Base-by-base conservation (phyloP, 2,113 vertebrate genomes). In the Canis aureus region DNA sequence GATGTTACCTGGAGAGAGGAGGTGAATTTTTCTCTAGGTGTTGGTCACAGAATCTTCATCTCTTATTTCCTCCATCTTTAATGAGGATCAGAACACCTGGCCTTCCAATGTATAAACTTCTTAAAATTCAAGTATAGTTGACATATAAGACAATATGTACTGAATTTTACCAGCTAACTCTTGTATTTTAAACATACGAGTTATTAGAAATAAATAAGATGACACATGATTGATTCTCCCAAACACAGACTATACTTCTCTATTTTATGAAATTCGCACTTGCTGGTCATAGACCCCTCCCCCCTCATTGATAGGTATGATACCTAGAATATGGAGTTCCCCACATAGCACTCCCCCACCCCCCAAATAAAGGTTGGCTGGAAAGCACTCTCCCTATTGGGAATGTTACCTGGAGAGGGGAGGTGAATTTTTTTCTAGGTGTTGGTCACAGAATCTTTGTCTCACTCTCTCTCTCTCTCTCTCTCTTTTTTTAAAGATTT, bases 191-290 rank as follows among this genome's bases (percentile, higher is more conserved):
- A 64, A 78, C 86, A 80, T 19, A 53, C 35, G 78, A 29, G 60
- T 80, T 53, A 91, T 76, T 80, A 89, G 67, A 96, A 79, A 49
- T 93, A 89, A 74, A 83, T 71, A 60, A 25, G 76, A 57, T 79
- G 64, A 82, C 29, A 78, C 49, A 19, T 35, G 53, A 60, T 15
- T n/a, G 67, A 74, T 89, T 78, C 49, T 85, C 35, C 79, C 71
- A 96, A 74, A 53, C 35, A 22, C 32, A 51, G 85, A 19, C 51
- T 51, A 23, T 23, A 69, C 27, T 35, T 55, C 16, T 19, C 12
- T 85, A 5, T 78, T 89, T 93, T 32, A 60, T 76, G 82, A 91
- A 92, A 94, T 92, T 79, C 22, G 51, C 27, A 11, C 22, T 51
- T 69, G 49, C 23, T 60, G 76, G 55, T 69, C 67, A 53, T 43